Evolutionary conservation across 2,113 vertebrate genomes (phyloP).

Genomic region (Drymodes brunneopygia): DNA sequence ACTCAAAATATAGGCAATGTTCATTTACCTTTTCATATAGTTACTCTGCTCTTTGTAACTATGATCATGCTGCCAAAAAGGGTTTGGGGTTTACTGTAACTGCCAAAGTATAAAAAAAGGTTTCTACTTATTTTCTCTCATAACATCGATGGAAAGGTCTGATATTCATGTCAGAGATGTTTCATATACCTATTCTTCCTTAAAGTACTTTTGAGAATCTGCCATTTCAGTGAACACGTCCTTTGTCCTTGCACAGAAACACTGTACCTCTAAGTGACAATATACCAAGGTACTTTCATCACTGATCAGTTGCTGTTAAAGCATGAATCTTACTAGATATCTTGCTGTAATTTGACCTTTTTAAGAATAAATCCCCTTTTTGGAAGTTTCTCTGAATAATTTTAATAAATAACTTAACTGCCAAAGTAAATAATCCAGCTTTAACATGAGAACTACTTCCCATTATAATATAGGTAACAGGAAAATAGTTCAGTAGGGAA

Average conservation of each 20-base stretch:
- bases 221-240: not conserved
- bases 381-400: not conserved
- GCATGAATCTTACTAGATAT: not conserved
- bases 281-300: not conserved
- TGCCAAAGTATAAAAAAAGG: not conserved
- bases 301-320: not conserved
- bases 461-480: not conserved
- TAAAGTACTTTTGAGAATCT: not conserved
- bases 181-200: not conserved
- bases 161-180: not conserved
- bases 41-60: not conserved
- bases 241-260: not conserved
- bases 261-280: not conserved
- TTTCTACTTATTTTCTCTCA: not conserved
- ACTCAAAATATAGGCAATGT: not conserved
- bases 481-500: not conserved
- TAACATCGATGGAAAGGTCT: not conserved
- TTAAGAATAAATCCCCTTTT: fast-evolving
- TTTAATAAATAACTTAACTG: not conserved
- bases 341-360: not conserved
- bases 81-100: not conserved
- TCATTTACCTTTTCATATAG: not conserved
- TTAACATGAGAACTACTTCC: not conserved
- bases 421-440: not conserved
- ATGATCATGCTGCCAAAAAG: not conserved